Base-by-base conservation (phyloP, 2,113 vertebrate genomes). In the Lamprotornis superbus region DNA sequence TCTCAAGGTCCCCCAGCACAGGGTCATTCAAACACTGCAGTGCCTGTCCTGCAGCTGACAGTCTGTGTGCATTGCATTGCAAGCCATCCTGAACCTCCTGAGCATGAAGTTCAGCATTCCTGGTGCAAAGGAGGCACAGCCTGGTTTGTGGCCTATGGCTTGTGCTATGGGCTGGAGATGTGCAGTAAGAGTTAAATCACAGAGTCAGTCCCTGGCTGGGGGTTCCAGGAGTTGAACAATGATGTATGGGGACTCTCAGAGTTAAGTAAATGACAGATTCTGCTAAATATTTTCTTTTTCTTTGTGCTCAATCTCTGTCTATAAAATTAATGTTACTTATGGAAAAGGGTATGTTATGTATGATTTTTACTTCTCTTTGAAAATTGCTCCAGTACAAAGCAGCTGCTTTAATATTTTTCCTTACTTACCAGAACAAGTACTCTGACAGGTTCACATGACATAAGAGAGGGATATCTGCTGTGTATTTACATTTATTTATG, bases 41-140 rank as follows among this genome's bases (percentile, higher is more conserved):
- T 4, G 27, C n/a, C 42, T 57, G 25, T 65, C 27, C 52, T 44
- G 13, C 33, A 16, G 6, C 69, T 3, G 6, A 14, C 23, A 1
- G 18, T 5, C 22, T 3, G 9, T 9, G n/a, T 8, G 27, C 30
- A 8, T 15, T n/a, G 9, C 65, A 2, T 2, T 65, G 42, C 44
- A 35, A 21, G 21, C 11, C 31, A 11, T 25, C 42, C 53, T 25
- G 60, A 42, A 9, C 13, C 50, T 30, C 50, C 10, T 22, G 49
- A 30, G 8, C 5, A 6, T 0, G 1, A 44, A 37, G 27, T 28
- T 42, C 23, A 24, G 33, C 7, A 1, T 16, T 82, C 9, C 49
- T 64, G 22, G 4, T 76, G 59, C n/a, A n/a, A 13, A 71, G 73
- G 5, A 37, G 44, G 49, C 61, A 30, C 7, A 73, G 49, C 40